These are phyloP conservation scores for Lamproptera curius DNA, from an alignment of 2,888 invertebrate genomes.

Conservation along the genomic window DNA sequence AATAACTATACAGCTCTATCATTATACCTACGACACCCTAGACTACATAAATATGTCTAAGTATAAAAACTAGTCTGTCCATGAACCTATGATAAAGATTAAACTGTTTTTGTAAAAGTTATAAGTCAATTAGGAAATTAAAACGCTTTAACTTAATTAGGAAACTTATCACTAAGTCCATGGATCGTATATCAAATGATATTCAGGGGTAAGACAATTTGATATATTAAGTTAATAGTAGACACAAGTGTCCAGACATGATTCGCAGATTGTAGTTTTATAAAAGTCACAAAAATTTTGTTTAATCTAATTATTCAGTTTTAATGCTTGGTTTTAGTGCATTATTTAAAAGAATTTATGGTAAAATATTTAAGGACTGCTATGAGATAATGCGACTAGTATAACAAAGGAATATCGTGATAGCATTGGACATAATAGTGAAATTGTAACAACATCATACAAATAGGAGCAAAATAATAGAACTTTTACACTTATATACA, in stretches of 20 bases:
- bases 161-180: background rate
- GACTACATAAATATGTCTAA: background rate
- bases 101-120: background rate
- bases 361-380: too few species aligned
- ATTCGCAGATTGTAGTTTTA: too few species aligned
- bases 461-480: background rate
- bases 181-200: constrained; percentile 5
- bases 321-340: too few species aligned
- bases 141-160: background rate
- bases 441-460: constrained; percentile 10
- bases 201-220: background rate
- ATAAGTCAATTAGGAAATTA: too few species aligned
- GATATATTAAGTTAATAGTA: background rate
- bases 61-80: background rate
- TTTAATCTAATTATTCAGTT: too few species aligned
- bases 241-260: background rate
- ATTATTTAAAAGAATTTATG: too few species aligned
- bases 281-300: too few species aligned
- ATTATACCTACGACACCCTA: constrained; percentile 24
- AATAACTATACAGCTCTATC: constrained; percentile 21
- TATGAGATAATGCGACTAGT: constrained; percentile 29
- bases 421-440: constrained; percentile 27
- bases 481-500: background rate
- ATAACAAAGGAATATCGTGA: constrained; percentile 30
- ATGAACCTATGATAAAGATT: background rate